Base-by-base conservation (phyloP, 2,888 invertebrate genomes). In the Halictus ligatus region DNA sequence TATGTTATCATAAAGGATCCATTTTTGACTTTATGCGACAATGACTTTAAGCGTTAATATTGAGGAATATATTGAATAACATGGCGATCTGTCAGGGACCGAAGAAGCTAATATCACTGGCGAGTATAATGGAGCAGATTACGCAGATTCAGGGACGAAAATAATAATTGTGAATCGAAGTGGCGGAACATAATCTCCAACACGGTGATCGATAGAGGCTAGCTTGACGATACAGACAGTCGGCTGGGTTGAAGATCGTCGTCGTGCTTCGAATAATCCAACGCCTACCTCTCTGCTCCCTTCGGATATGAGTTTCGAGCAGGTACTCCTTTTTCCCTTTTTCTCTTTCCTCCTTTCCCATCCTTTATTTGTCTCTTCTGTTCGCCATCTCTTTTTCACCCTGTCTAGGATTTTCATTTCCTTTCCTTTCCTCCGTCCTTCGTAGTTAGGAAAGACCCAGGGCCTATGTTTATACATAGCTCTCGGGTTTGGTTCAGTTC, bases 211-310 rank as follows among this genome's bases (percentile, higher is more conserved):
- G 92, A 93, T 93, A 90, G 81, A 60, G 86, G 83, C 88, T 88
- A 86, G 89, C 91, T 92, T 89, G 81, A 86, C 85, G 84, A 89
- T 90, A 89, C 87, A 90, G 88, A 88, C 89, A 91, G 89, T 92
- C 92, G 89, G 86, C 86, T 80, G 85, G 89, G 87, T 90, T 84
- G 78, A 88, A 90, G 91, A 91, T 92, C 91, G 91, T 92, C 92
- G 92, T 92, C 93, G 92, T 93, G 93, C 92, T 81, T 89, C 92
- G 93, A 94, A 94, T 94, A 94, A 94, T 94, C 93, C 92, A 90
- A 88, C 89, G 88, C 85, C 88, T 89, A 88, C 82, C 80, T 84
- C 67, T 75, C 82, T 69, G 72, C 79, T 84, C 81, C 86, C 88
- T 88, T 84, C 82, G 84, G 81, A 87, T 92, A 86, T 85, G 86